Conservation (phyloP, 2,888 invertebrate genomes). For the Drosophila nigritarsus region DNA sequence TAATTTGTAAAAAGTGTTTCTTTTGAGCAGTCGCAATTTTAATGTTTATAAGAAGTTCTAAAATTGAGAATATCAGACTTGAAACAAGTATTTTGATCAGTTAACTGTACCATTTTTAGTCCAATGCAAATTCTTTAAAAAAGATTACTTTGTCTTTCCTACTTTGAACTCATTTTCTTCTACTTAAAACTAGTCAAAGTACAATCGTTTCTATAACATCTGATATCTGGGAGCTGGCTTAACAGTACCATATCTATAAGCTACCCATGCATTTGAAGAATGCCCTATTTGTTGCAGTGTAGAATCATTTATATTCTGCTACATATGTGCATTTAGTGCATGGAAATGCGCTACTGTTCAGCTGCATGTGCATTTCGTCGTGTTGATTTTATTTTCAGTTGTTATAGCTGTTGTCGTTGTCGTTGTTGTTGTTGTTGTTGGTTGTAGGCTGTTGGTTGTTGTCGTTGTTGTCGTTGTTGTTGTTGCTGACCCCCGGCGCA, state of each 20-base stretch:
- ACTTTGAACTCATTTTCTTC: neutral
- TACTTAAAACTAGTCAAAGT: neutral
- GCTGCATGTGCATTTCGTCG: constrained; percentile 48
- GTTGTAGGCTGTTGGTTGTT: constrained; percentile 3
- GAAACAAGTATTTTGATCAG: neutral
- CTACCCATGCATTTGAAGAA: too few relatives aligned
- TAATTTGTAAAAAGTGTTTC: too few relatives aligned
- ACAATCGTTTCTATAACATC: neutral
- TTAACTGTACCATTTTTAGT: neutral
- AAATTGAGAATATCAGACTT: neutral
- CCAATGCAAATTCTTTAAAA: too few relatives aligned
- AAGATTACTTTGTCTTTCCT: accelerated
- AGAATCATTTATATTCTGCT: neutral
- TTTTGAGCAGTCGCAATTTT: too few relatives aligned
- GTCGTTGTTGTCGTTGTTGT: constrained; percentile 20
- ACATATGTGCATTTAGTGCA: constrained; percentile 14
- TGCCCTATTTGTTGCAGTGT: neutral
- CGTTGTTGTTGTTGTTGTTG: constrained; percentile 32
- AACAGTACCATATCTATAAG: too few relatives aligned
- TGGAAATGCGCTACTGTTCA: constrained; percentile 44
- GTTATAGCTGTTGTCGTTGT: constrained; percentile 26
- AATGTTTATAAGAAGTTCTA: neutral
- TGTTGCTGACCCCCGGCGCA: constrained; percentile 56
- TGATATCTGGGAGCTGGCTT: neutral
- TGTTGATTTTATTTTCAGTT: constrained; percentile 64